phyloP scores from a whole-genome alignment of 2,888 invertebrate genomes.

The Ashinkailepas kermadecensis region DNA sequence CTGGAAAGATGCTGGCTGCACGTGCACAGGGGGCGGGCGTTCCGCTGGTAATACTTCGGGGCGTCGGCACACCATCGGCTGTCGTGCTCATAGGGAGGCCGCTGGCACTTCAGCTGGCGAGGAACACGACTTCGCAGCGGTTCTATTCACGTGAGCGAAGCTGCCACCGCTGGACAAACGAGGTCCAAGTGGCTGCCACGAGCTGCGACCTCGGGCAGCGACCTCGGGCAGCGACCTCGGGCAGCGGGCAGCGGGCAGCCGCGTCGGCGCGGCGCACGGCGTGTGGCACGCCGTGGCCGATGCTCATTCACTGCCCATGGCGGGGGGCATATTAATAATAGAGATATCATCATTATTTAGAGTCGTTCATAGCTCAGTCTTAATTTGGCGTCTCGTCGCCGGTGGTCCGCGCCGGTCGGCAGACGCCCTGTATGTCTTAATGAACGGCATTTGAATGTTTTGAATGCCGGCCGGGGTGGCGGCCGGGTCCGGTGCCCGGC shows the following conservation, averaged over 20 bases:
- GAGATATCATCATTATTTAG: constrained; percentile 13
- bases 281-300: background rate
- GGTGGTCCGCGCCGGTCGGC: background rate
- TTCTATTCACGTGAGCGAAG: too few species aligned
- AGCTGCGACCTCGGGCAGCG: too few species aligned
- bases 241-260: background rate
- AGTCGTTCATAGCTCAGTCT: background rate
- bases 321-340: constrained; percentile 15
- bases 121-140: too few species aligned
- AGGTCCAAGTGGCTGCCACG: too few species aligned
- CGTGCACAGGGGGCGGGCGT: too few species aligned
- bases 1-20: too few species aligned
- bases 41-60: too few species aligned
- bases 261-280: background rate
- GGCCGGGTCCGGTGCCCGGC: background rate
- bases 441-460: constrained; percentile 15
- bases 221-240: too few species aligned
- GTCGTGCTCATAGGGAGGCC: too few species aligned
- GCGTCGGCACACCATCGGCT: too few species aligned
- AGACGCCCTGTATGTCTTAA: constrained; percentile 2
- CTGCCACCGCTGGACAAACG: too few species aligned
- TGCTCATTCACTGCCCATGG: background rate
- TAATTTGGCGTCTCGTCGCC: background rate
- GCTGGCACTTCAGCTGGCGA: too few species aligned
- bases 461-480: background rate